Evolutionary conservation across 2,888 invertebrate species (phyloP), one percentile per base, ranked within the genome.

Genomic region (Tenthredo notha): DNA sequence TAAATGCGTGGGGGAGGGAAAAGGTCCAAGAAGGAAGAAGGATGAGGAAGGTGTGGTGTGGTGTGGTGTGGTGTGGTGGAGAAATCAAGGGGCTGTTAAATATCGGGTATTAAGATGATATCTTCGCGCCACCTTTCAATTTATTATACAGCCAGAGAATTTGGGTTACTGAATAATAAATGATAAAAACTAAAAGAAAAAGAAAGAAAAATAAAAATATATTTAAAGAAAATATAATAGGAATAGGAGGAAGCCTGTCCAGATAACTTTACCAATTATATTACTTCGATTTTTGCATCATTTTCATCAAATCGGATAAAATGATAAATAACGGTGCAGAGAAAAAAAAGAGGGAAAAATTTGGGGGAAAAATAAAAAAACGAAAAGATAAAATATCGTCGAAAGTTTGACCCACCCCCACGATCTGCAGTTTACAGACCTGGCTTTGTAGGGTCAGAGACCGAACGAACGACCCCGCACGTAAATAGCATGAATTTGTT

Each of bases 401-500:
- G 12, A 12, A 61, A 61, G 25, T 61, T 61, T 25, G 61, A 21
- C 25, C 61, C 61, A 61, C 25, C 61, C 70, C 70, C 21, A 21
- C 61, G 61, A 61, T 61, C 61, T 25, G 25, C 61, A 61, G 10
- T 61, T 61, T 61, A 33, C 12, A 70, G 33, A 40, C 15, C 70
- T 9, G 70, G 33, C 33, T 33, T 37, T 40, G 40, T 70, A 70
- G 33, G 70, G 61, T 61, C 61, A 61, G 61, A 61, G 61, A 61
- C 61, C 61, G 61, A 61, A 61, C 61, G 61, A 25, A 3, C 61
- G 61, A 61, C 25, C 61, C 61, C 12, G 61, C 10, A 61, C 61
- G 61, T 61, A 61, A 61, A 61, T 61, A 25, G 61, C 61, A 61
- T 61, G 61, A 25, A 61, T 61, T 61, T 61, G 61, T 25, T 61